Evolutionary conservation across 2,888 invertebrate genomes (phyloP), one percentile per base, ranked within the genome.

Genomic region (Fragum sueziense): DNA sequence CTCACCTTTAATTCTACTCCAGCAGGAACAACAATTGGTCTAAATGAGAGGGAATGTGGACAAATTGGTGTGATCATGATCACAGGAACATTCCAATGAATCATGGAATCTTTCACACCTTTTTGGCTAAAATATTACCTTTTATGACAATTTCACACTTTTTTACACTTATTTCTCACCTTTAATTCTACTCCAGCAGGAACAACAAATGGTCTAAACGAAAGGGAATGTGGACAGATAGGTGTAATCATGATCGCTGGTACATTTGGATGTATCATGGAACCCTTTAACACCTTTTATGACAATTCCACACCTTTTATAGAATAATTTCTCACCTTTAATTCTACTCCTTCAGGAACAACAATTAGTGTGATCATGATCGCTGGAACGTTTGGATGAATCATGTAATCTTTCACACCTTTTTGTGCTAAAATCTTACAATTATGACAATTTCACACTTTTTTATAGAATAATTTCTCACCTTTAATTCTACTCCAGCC

Each of bases 31-130:
- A 99, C 98, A 88, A 99, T 98, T 52, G 99, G 99, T 90, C 99
- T 95, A 95, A 99, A 99, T 91, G 98, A 98, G 76, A 99, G 95
- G 47, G 98, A 98, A 94, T 99, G 99, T 7, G 99, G 98, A 92
- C 99, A 99, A 92, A 99, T 98, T 33, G 99, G 99, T 1, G 98
- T 98, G 73, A 99, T 97, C 97, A 99, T 97, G 89, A 99, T 97
- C 34, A 98, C 98, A 11, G 98, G 98, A 71, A 99, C 98, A 41
- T 97, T 97, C 2, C 99, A 99, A 94, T 99, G 98, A 91, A 99
- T 97, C 98, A 99, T 98, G 72, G 98, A 98, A 25, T 98, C 98
- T 34, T 99, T 99, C 2, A 99, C 93, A 0, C 93, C 92, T n/a
- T n/a, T n/a, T n/a, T n/a, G n/a, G n/a, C n/a, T n/a, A n/a, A n/a